phyloP scores from a whole-genome alignment of 2,888 invertebrate genomes.

The Andrena camellia region DNA sequence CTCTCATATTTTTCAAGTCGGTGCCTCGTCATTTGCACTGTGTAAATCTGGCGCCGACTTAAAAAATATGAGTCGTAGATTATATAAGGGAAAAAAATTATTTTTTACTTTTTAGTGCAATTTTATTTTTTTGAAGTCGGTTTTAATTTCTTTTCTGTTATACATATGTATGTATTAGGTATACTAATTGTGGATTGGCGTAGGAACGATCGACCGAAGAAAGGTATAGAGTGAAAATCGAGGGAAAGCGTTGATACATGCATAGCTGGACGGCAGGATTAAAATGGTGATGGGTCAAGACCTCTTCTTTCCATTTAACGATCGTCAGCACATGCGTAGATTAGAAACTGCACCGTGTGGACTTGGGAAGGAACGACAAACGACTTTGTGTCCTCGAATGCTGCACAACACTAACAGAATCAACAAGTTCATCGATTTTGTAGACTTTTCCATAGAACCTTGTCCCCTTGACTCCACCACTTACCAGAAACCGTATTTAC shows the following conservation, averaged over 20 bases:
- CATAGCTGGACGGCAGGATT: not conserved
- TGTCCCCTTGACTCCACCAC: constrained; percentile 38
- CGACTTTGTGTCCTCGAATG: not conserved
- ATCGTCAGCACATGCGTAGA: constrained; percentile 19
- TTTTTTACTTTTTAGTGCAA: no score
- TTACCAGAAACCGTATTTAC: constrained; percentile 8
- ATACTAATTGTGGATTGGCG: not conserved
- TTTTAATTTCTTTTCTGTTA: no score
- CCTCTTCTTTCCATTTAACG: constrained; percentile 34
- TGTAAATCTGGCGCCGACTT: no score
- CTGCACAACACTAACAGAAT: not conserved
- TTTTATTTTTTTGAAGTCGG: no score
- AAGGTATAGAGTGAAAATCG: constrained; percentile 2
- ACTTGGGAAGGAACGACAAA: constrained; percentile 16
- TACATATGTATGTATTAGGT: not conserved
- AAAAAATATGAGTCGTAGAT: no score
- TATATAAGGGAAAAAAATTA: no score
- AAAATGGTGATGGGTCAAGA: constrained; percentile 51
- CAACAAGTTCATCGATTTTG: constrained; percentile 16
- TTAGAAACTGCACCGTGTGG: constrained; percentile 29
- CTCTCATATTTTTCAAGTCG: no score
- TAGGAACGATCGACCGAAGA: no score
- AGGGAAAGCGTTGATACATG: constrained; percentile 8
- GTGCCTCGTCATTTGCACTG: no score
- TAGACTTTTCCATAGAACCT: constrained; percentile 53